Percentiles rank a stretch among this genome's conserved stretches.
These are phyloP conservation scores for Microplitis manilae DNA, from an alignment of 2,888 invertebrate genomes.

Conservation along the genomic window DNA sequence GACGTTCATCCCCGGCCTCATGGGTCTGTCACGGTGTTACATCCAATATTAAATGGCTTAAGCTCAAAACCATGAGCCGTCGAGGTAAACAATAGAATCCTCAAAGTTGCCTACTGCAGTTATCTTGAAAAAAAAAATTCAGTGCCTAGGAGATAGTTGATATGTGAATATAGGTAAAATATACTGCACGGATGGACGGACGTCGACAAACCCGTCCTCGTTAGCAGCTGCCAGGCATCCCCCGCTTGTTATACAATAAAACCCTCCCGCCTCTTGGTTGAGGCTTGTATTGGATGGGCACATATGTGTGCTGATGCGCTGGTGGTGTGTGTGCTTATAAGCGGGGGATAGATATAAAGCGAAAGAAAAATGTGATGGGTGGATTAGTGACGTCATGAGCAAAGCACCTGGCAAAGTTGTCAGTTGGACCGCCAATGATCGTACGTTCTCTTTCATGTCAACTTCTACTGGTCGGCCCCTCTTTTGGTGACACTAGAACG, in stretches of 20 bases:
- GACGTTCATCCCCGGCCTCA: conserved; percentile 31
- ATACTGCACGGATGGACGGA: conserved; percentile 46
- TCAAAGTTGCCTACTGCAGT: not conserved
- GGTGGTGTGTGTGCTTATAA: conserved; percentile 19
- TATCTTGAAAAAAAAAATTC: conserved; percentile 7
- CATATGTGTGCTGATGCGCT: not conserved
- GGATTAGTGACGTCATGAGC: conserved; percentile 70
- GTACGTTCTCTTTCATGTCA: conserved; percentile 5
- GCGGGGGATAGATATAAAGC: conserved; percentile 38
- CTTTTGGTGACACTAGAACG: conserved; percentile 44
- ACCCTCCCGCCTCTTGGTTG: conserved; percentile 41
- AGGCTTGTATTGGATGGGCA: too few relatives aligned
- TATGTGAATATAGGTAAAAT: conserved; percentile 43
- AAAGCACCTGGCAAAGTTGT: conserved; percentile 66
- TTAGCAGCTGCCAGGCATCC: conserved; percentile 69
- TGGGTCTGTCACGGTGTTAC: conserved; percentile 56
- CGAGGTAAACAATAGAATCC: conserved; percentile 46
- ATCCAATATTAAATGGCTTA: conserved; percentile 61
- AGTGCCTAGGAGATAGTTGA: conserved; percentile 25
- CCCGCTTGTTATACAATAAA: conserved; percentile 68
- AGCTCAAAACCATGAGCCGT: conserved; percentile 47
- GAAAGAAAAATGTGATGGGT: conserved; percentile 63
- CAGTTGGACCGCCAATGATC: conserved; percentile 27
- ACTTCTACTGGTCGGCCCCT: not conserved
- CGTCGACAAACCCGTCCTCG: conserved; percentile 62